phyloP scores from a whole-genome alignment of 2,797 vertebrate species.

The Sebastolobus altivelis region DNA sequence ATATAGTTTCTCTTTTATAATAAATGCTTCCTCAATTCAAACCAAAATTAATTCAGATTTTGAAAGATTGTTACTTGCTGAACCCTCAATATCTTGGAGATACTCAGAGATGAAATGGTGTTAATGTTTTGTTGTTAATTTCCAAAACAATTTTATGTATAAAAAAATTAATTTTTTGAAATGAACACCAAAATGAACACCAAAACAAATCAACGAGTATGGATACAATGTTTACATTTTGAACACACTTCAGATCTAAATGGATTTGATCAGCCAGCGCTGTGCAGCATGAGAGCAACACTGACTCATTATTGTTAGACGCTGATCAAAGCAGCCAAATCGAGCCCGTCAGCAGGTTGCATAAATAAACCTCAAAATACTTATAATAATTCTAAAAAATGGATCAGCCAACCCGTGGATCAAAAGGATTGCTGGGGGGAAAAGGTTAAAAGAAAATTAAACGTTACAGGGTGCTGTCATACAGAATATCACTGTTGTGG shows the following conservation, averaged over 20 bases:
- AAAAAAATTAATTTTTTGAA: too few species aligned
- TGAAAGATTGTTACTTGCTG: neutral
- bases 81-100: neutral
- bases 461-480: conserved; percentile 3
- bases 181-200: neutral
- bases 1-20: neutral
- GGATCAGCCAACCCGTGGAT: conserved; percentile 19
- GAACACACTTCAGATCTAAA: neutral
- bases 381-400: conserved; percentile 4
- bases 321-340: conserved; percentile 47
- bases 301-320: conserved; percentile 28
- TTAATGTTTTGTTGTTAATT: too few species aligned
- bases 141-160: too few species aligned
- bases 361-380: conserved; percentile 22
- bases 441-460: conserved; percentile 6
- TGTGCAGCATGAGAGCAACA: conserved; percentile 1
- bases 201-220: neutral
- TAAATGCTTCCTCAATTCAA: neutral
- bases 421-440: conserved; percentile 22
- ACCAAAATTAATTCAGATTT: neutral
- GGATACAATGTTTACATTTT: neutral
- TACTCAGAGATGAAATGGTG: neutral
- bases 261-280: neutral
- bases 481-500: neutral
- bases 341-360: conserved; percentile 30